Evolutionary conservation across 2,888 invertebrate species (phyloP).

Genomic region (Stictocephala bisonia): DNA sequence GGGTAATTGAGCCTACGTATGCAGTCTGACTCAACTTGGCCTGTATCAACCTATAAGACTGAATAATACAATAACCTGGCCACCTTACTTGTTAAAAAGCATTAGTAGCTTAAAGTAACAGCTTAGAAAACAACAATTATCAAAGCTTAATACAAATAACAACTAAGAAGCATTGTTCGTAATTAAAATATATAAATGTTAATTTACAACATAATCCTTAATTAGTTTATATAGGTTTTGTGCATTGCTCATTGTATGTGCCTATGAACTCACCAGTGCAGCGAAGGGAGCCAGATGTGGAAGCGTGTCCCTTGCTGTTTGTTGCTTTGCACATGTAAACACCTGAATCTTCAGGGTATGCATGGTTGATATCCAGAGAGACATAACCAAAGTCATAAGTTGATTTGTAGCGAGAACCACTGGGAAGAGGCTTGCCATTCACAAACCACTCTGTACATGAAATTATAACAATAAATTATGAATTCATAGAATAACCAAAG

Average conservation of each 20-base stretch:
- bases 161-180: no score
- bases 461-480: no score
- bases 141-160: no score
- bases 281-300: conserved; percentile 88
- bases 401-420: conserved; percentile 90
- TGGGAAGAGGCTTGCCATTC: conserved; percentile 89
- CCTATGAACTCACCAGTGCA: conserved; percentile 78
- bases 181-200: no score
- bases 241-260: no score
- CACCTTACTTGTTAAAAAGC: no score
- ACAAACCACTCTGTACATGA: conserved; percentile 95
- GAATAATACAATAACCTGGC: no score
- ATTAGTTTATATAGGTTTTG: background rate
- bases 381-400: conserved; percentile 97
- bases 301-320: conserved; percentile 89
- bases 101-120: no score
- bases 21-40: no score
- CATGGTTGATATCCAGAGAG: conserved; percentile 85
- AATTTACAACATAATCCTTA: background rate
- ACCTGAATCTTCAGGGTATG: conserved; percentile 93
- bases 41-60: no score
- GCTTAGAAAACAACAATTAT: no score
- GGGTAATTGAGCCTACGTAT: no score
- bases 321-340: conserved; percentile 91
- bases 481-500: conserved; percentile 98